Evolutionary conservation across 1,140 invertebrate species (phyloP).

Genomic region (Drosophila lowei): DNA sequence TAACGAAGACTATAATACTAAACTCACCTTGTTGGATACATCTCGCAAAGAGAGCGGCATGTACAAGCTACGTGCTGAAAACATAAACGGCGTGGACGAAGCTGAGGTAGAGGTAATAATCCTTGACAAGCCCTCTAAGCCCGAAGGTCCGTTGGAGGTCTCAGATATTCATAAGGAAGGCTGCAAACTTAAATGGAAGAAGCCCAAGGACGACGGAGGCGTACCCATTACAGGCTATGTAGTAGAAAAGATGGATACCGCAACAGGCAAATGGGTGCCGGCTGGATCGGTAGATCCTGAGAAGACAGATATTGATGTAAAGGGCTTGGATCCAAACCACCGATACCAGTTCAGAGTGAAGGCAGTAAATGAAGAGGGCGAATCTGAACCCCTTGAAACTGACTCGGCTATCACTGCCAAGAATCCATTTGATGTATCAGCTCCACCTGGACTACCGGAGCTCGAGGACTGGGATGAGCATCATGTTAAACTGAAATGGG

Average conservation of each 20-base stretch:
- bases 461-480: conserved; percentile 97
- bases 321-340: conserved; percentile 94
- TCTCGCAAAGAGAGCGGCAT: conserved; percentile 93
- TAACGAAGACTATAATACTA: conserved; percentile 97
- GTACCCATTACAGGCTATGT: conserved; percentile 94
- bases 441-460: conserved; percentile 95
- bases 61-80: conserved; percentile 96
- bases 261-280: conserved; percentile 94
- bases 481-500: conserved; percentile 97
- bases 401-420: conserved; percentile 95
- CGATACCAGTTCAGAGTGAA: conserved; percentile 98
- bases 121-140: conserved; percentile 95
- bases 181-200: conserved; percentile 97
- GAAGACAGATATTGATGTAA: conserved; percentile 93
- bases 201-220: conserved; percentile 97
- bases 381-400: conserved; percentile 95
- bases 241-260: conserved; percentile 95
- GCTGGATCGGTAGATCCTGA: conserved; percentile 94
- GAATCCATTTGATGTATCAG: conserved; percentile 96
- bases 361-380: conserved; percentile 97
- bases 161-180: conserved; percentile 97
- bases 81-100: conserved; percentile 96
- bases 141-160: conserved; percentile 96
- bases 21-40: conserved; percentile 91
- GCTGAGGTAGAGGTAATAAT: conserved; percentile 97